Evolutionary conservation across 2,888 invertebrate species (phyloP), one percentile per base, ranked within the genome.

Genomic region (Hipparchia sbordonii): DNA sequence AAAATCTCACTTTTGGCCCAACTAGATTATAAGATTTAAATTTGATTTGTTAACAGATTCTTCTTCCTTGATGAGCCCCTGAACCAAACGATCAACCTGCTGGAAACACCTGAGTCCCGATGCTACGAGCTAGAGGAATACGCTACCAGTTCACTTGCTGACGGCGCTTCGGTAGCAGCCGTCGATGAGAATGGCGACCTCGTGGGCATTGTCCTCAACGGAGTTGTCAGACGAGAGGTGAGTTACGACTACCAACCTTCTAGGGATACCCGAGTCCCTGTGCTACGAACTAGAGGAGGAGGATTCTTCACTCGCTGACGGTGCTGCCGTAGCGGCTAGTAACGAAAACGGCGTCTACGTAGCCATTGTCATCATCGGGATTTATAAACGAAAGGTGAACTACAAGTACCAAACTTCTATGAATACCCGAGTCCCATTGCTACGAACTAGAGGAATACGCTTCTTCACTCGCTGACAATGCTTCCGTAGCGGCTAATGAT

Each of bases 11-110:
- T 48, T 51, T 6, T 70, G 61, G n/a, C 13, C 23, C 23, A 23
- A 23, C 23, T 23, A 23, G 23, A 23, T 23, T 23, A 23, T 23
- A 23, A 23, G 23, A 23, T 23, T 23, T 23, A 23, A 52, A 45
- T 13, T 13, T 13, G 13, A 33, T 48, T 52, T 46, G 13, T 57
- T 13, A 23, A 62, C 77, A 94, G 94, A 73, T 96, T 95, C 85
- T 96, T 96, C 94, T 96, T 96, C 90, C 94, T 94, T 52, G 96
- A 96, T 80, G 96, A 96, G 80, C 96, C 96, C 0, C 91, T 96
- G 78, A 96, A 96, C 87, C 86, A 94, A 8, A 94, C 93, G 62
- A 93, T 96, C 57, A 90, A 95, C 72, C 87, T 96, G 1, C 90
- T 96, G 74, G 95, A 95, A 73, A 95, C 94, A 0, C 94, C 95